Evolutionary conservation across 1,140 invertebrate species (phyloP), one percentile per base, ranked within the genome.

Genomic region (Papilio xuthus): DNA sequence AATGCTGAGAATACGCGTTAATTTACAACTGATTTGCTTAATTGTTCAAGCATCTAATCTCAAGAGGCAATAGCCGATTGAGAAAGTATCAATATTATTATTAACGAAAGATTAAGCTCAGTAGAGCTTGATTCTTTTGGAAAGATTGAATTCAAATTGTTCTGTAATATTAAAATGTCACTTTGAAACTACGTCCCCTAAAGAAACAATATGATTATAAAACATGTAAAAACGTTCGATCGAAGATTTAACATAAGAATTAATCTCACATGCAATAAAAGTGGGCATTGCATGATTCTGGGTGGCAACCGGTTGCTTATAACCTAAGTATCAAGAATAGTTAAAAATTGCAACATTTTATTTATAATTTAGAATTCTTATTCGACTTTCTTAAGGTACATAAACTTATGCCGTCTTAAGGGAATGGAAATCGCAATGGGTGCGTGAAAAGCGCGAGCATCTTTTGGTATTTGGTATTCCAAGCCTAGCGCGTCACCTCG

Each of bases 401-500:
- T 37, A 37, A 37, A 37, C 32, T 37, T 37, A 37, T 37, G 7
- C 32, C 32, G 32, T 37, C 32, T 37, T 37, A 37, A 37, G 32
- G 7, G 32, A 50, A 15, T 50, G 15, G 15, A 50, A 50, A 50
- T 12, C 47, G 15, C 47, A 2, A 13, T 50, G 23, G 20, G 6
- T 12, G 56, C 12, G 20, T 26, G 20, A 75, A 37, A 20, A 41
- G 50, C 41, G 28, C 18, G 26, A 37, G 12, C 72, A 44, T 53
- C 42, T 71, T 37, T 13, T 18, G 20, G 78, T 70, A 81, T 83
- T 85, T 81, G 77, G 83, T 82, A 86, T 86, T 83, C 84, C 81
- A 56, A 53, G 78, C 81, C 78, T 79, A 74, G 77, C 77, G 79
- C 60, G 82, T 83, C 82, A 81, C 82, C 82, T 82, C 78, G 42